Evolutionary conservation across 2,888 invertebrate species (phyloP).

Genomic region (Pharmacophagus antenor): DNA sequence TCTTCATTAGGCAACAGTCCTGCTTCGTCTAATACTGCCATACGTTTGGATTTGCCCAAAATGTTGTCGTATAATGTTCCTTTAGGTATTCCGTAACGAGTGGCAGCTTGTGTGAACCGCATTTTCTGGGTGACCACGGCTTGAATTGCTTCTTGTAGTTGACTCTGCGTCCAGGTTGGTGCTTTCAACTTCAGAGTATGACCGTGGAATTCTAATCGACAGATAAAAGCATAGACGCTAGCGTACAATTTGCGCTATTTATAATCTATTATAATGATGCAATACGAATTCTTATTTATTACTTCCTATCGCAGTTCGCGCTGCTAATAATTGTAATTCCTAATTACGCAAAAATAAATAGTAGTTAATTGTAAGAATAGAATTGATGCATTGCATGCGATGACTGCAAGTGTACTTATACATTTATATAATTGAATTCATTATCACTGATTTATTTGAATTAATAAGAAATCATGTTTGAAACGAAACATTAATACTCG

Average conservation of each 20-base stretch:
- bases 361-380: background rate
- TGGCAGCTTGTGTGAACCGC: slow-evolving; percentile 88
- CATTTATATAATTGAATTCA: background rate
- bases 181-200: slow-evolving; percentile 86
- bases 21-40: slow-evolving; percentile 87
- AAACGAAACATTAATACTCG: too few relatives aligned
- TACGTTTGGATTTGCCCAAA: slow-evolving; percentile 87
- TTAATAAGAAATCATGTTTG: background rate
- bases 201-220: slow-evolving; percentile 76
- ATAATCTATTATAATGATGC: slow-evolving; percentile 40
- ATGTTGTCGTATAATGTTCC: slow-evolving; percentile 90
- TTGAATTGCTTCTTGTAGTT: slow-evolving; percentile 87
- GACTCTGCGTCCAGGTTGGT: slow-evolving; percentile 87
- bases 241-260: slow-evolving; percentile 32
- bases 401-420: background rate
- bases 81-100: slow-evolving; percentile 86
- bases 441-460: background rate
- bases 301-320: background rate
- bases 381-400: background rate
- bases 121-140: slow-evolving; percentile 88
- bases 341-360: background rate
- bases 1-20: slow-evolving; percentile 83
- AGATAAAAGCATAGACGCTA: slow-evolving; percentile 52
- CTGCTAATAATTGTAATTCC: background rate
- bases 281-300: slow-evolving; percentile 35